phyloP scores from a whole-genome alignment of 2,113 vertebrate genomes.

The Channa argus region DNA sequence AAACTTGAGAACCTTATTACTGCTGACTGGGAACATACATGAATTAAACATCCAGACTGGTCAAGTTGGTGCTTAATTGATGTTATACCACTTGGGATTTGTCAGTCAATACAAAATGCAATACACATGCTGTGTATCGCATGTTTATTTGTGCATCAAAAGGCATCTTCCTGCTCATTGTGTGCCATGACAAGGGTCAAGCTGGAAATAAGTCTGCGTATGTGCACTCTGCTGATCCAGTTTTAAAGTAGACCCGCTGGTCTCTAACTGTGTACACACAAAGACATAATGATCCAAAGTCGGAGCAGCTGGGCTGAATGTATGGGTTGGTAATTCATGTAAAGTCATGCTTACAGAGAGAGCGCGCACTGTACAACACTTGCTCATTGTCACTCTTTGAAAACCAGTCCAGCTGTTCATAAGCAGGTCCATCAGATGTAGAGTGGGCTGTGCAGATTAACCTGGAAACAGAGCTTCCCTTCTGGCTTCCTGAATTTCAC shows the following conservation, averaged over 20 bases:
- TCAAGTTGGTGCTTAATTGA: constrained; percentile 60
- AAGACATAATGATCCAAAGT: not conserved
- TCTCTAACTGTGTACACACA: constrained; percentile 12
- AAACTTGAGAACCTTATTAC: constrained; percentile 65
- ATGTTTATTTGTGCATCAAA: constrained; percentile 34
- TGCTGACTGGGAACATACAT: constrained; percentile 64
- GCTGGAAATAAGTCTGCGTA: constrained; percentile 25
- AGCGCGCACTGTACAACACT: not conserved
- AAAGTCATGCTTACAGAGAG: not conserved
- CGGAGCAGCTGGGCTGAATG: constrained; percentile 3
- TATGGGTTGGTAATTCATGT: not conserved
- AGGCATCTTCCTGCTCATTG: not conserved
- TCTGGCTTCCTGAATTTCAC: constrained; percentile 5
- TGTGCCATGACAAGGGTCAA: constrained; percentile 28
- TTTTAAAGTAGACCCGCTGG: constrained; percentile 26
- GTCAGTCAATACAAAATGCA: constrained; percentile 37
- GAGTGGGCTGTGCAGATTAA: not conserved
- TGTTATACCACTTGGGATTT: constrained; percentile 57
- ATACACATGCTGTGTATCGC: too few species aligned
- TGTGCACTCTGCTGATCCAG: constrained; percentile 18
- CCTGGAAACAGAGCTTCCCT: not conserved
- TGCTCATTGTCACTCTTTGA: not conserved
- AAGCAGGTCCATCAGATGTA: not conserved
- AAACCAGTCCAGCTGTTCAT: constrained; percentile 14
- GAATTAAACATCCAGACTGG: constrained; percentile 67